Conservation (phyloP, 1,140 invertebrate genomes). For the Drosophila repletoides region DNA sequence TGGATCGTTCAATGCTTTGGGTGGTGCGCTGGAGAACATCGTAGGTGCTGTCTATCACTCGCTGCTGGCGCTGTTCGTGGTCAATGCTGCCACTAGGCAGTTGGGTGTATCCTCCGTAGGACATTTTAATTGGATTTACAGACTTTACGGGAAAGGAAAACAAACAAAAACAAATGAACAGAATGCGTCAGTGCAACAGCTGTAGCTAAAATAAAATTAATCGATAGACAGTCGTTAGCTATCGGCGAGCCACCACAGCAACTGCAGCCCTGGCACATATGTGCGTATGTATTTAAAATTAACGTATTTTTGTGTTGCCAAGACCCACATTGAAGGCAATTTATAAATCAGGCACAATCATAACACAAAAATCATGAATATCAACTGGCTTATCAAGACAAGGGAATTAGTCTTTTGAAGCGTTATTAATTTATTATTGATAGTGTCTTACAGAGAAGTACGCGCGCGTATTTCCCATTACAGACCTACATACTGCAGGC, state of each 20-base stretch:
- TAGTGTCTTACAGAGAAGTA: slow-evolving; percentile 46
- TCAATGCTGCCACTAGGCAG: slow-evolving; percentile 57
- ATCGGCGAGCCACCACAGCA: slow-evolving; percentile 18
- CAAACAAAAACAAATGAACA: too few species aligned
- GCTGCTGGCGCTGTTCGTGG: slow-evolving; percentile 46
- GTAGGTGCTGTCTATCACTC: slow-evolving; percentile 56
- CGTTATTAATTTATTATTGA: slow-evolving; percentile 77
- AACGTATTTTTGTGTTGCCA: slow-evolving; percentile 45
- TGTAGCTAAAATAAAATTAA: background rate
- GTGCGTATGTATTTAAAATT: slow-evolving; percentile 10
- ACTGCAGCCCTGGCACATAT: slow-evolving; percentile 15
- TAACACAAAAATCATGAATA: slow-evolving; percentile 59
- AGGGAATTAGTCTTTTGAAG: slow-evolving; percentile 61
- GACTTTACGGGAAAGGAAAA: background rate
- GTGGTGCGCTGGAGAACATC: slow-evolving; percentile 61
- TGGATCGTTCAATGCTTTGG: slow-evolving; percentile 84
- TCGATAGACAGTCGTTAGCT: background rate
- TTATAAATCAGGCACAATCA: slow-evolving; percentile 62
- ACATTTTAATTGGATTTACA: slow-evolving; percentile 32
- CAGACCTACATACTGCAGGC: background rate
- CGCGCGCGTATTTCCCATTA: too few species aligned
- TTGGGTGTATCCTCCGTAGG: slow-evolving; percentile 56
- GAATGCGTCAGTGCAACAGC: background rate
- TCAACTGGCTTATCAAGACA: slow-evolving; percentile 51
- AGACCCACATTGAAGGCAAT: slow-evolving; percentile 37